phyloP scores from a whole-genome alignment of 2,888 invertebrate species.

The Acanthosoma haemorrhoidale region DNA sequence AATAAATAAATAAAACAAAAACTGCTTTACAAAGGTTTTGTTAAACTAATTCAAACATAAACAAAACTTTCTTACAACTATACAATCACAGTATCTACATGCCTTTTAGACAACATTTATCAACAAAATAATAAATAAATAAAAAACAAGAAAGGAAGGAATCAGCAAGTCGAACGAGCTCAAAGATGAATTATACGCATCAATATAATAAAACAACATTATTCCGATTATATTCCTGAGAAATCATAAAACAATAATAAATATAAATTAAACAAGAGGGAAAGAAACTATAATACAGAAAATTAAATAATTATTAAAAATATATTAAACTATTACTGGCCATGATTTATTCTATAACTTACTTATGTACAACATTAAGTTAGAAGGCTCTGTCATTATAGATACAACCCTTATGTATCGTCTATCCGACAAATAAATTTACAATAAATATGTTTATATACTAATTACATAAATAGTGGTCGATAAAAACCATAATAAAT shows the following conservation, averaged over 20 bases:
- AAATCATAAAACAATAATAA: not conserved
- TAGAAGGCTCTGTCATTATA: too few species aligned
- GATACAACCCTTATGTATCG: too few species aligned
- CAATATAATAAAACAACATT: not conserved
- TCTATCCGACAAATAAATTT: too few species aligned
- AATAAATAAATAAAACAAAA: slow-evolving; percentile 55
- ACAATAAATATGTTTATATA: too few species aligned
- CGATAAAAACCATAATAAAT: too few species aligned
- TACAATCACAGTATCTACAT: slow-evolving; percentile 40
- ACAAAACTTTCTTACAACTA: slow-evolving; percentile 41
- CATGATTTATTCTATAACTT: too few species aligned
- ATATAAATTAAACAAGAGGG: slow-evolving; percentile 21
- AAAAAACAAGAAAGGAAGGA: not conserved
- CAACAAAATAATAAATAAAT: slow-evolving; percentile 13
- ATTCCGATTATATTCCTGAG: not conserved
- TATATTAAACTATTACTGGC: slow-evolving; percentile 12
- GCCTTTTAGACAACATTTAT: slow-evolving; percentile 27
- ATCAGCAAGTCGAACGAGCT: not conserved
- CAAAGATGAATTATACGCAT: not conserved
- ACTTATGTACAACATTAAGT: too few species aligned
- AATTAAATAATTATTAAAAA: slow-evolving; percentile 11
- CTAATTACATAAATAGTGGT: too few species aligned
- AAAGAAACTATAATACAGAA: slow-evolving; percentile 33
- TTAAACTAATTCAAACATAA: slow-evolving; percentile 44
- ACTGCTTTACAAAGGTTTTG: slow-evolving; percentile 49